Conservation (phyloP, 2,888 invertebrate genomes). For the Atrina japonica region DNA sequence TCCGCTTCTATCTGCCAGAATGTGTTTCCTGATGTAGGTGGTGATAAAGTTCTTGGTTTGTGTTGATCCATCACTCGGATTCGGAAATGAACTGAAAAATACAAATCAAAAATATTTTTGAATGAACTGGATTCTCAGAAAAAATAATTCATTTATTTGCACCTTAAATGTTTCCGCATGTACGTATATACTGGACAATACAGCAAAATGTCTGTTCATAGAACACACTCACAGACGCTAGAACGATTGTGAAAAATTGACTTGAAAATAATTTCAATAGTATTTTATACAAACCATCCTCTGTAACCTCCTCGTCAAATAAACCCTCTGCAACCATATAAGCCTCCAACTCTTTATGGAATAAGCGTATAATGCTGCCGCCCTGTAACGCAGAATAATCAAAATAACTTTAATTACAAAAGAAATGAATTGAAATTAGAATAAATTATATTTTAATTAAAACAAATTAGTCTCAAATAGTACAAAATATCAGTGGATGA, state of each 20-base stretch:
- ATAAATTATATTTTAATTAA: conserved; percentile 8
- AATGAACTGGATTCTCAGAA: too few species aligned
- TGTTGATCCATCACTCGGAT: conserved; percentile 80
- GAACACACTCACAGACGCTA: too few species aligned
- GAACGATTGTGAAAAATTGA: too few species aligned
- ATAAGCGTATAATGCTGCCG: conserved; percentile 78
- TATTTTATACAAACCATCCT: conserved; percentile 75
- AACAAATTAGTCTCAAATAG: too few species aligned
- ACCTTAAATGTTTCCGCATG: too few species aligned
- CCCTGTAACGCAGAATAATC: conserved; percentile 66
- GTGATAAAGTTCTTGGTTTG: conserved; percentile 78
- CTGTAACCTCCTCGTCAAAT: conserved; percentile 79
- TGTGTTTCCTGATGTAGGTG: conserved; percentile 79
- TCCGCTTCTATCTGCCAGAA: conserved; percentile 81
- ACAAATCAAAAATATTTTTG: too few species aligned
- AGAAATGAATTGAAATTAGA: too few species aligned
- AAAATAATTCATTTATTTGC: too few species aligned
- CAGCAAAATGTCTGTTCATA: too few species aligned
- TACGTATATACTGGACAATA: too few species aligned
- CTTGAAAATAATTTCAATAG: too few species aligned
- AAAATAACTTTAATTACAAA: too few species aligned
- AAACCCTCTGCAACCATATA: conserved; percentile 80
- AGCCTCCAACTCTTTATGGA: conserved; percentile 80
- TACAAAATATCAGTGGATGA: background rate
- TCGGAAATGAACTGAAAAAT: conserved; percentile 78